Evolutionary conservation across 2,888 invertebrate species (phyloP).

Genomic region (Trichogramma evanescens): DNA sequence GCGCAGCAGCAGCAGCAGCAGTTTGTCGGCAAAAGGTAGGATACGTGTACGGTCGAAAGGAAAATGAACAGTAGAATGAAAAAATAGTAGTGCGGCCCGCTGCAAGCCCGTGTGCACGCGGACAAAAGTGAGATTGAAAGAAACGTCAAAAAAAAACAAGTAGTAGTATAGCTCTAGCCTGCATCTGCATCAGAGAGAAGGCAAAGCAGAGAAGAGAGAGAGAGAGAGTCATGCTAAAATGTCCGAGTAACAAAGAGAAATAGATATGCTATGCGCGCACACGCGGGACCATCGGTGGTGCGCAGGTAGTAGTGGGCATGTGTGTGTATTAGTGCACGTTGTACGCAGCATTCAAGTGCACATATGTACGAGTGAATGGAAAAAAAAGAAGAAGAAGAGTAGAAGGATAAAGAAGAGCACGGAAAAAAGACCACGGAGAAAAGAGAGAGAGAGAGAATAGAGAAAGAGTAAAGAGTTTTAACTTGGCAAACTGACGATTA

Average conservation of each 20-base stretch:
- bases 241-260: constrained; percentile 17
- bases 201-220: background rate
- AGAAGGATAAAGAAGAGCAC: background rate
- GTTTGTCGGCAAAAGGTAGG: constrained; percentile 3
- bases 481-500: constrained; percentile 18
- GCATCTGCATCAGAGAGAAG: background rate
- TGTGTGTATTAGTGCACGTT: too few relatives aligned
- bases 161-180: too few relatives aligned
- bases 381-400: constrained; percentile 17
- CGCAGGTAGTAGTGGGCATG: background rate
- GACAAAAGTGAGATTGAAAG: constrained; percentile 15
- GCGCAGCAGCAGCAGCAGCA: background rate
- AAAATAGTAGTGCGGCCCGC: constrained; percentile 8
- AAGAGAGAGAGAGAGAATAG: background rate
- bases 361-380: constrained; percentile 4
- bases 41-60: background rate
- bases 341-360: background rate
- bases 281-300: constrained; percentile 17
- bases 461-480: constrained; percentile 16
- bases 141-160: constrained; percentile 1
- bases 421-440: constrained; percentile 8
- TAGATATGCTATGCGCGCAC: constrained; percentile 3
- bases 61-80: constrained; percentile 13
- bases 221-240: constrained; percentile 11
- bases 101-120: constrained; percentile 12